Evolutionary conservation across 2,888 invertebrate species (phyloP), one percentile per base, ranked within the genome.

Genomic region (Melinopterus prodromus): DNA sequence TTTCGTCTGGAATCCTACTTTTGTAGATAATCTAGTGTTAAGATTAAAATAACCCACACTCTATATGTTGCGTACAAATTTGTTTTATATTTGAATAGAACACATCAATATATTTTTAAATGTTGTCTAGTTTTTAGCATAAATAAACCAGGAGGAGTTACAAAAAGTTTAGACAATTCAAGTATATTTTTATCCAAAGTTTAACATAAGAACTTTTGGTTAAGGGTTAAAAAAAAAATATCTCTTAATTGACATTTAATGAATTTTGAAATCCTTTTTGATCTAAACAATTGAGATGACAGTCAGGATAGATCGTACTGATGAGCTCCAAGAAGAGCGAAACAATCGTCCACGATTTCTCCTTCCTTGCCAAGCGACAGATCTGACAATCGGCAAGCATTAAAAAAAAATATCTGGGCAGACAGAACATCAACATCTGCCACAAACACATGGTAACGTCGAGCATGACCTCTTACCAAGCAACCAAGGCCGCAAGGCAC

Each of bases 341-440:
- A 53, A 53, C 53, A 4, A 6, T 53, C 53, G 53, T 53, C 53
- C 53, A 53, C 53, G 53, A 53, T 53, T 53, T 53, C 53, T 53
- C 53, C 53, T 53, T 7, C 53, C 53, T 53, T 53, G 53, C 53
- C 9, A 53, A 1, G 9, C 53, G 12, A 53, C 53, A 7, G 53
- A 7, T 53, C 12, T 4, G 53, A 26, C 26, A 2, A 26, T 26
- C 26, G 26, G 26, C 53, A 7, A 6, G 53, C 12, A 12, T 53
- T 53, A 3, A 53, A 53, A 53, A 53, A 53, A 53, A 53, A 53
- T 3, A 53, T 53, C 5, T 7, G 53, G 53, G 53, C 12, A 53
- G 53, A 53, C 53, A 53, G 53, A 53, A 53, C 53, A 53, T 53
- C 53, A 53, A 53, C 53, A 53, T 53, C 53, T 53, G 53, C 53